Evolutionary conservation across 2,113 vertebrate genomes (phyloP), one percentile per base, ranked within the genome.

Genomic region (Nycticebus coucang): DNA sequence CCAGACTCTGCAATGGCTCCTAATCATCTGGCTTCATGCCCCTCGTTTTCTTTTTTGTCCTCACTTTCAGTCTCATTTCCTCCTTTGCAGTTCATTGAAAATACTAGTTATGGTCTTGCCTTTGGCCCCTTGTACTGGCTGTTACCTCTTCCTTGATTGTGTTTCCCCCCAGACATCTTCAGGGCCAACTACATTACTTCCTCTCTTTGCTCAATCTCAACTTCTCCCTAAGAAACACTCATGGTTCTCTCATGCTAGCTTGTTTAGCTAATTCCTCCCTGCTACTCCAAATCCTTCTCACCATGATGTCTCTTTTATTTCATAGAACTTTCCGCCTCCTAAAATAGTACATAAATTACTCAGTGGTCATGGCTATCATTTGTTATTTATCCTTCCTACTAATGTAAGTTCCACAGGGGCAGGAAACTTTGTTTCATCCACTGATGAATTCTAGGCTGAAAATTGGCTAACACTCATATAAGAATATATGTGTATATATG

Each of bases 361-460:
- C 81, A 14, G 57, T 69, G 26, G 14, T 64, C 88, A 53, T 91
- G 60, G n/a, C 55, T 84, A 53, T 69, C 9, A 88, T 82, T 24
- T 57, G 37, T 69, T 57, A 30, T 14, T 35, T 80, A 0, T 83
- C n/a, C 11, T 71, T 82, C 18, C 45, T 17, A 50, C 21, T 78
- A 92, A 17, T 33, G 2, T 89, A 81, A 66, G 11, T 81, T 88
- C 4, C 21, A 55, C 33, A 53, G 19, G 14, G 5, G 2, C 14
- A 66, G 5, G 15, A 79, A 55, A 89, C n/a, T 85, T 59, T 89
- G 13, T 82, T 82, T 82, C 89, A 71, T 79, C 33, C 7, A 26
- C 1, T 18, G 4, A 87, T 66, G 22, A 82, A 87, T 28, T 59
- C 45, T 9, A 69, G 71, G 33, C 62, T 72, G 62, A 85, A 45